Percentiles rank a stretch among this genome's conserved stretches.
These are phyloP conservation scores for Crax fasciolata DNA, from an alignment of 2,797 vertebrate species.

Conservation along the genomic window DNA sequence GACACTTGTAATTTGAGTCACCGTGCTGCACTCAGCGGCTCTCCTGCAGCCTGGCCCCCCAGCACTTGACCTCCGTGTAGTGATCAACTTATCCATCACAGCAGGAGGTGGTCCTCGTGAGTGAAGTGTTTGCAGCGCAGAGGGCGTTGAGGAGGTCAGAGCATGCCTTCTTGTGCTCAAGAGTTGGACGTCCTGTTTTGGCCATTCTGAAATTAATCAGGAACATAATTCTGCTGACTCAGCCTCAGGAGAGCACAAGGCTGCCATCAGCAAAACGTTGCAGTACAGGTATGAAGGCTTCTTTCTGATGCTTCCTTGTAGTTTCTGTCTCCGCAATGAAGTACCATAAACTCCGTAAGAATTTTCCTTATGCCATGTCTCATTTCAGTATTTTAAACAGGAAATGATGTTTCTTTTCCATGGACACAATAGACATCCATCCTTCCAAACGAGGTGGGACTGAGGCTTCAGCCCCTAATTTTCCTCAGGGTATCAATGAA, in stretches of 20 bases:
- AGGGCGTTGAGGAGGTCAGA: background rate
- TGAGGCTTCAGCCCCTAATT: background rate
- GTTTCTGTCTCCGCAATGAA: background rate
- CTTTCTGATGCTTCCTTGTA: background rate
- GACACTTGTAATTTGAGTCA: background rate
- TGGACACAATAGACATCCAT: rapidly evolving
- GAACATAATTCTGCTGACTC: background rate
- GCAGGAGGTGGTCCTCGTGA: background rate
- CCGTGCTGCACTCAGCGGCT: background rate
- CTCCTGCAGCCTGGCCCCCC: background rate
- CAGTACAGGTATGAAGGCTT: background rate
- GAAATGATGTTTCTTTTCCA: background rate
- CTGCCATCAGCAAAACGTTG: background rate
- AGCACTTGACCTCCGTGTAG: rapidly evolving
- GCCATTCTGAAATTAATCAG: background rate
- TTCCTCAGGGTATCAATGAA: background rate
- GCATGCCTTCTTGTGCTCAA: background rate
- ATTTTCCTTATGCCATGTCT: background rate
- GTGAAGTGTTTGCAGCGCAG: background rate
- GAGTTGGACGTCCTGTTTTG: background rate
- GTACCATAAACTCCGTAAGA: background rate
- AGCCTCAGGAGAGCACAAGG: background rate
- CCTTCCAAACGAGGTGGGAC: background rate
- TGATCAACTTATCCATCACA: rapidly evolving
- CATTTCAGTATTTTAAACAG: background rate